Evolutionary conservation across 2,888 invertebrate genomes (phyloP), one percentile per base, ranked within the genome.

Genomic region (Apamea sordens): DNA sequence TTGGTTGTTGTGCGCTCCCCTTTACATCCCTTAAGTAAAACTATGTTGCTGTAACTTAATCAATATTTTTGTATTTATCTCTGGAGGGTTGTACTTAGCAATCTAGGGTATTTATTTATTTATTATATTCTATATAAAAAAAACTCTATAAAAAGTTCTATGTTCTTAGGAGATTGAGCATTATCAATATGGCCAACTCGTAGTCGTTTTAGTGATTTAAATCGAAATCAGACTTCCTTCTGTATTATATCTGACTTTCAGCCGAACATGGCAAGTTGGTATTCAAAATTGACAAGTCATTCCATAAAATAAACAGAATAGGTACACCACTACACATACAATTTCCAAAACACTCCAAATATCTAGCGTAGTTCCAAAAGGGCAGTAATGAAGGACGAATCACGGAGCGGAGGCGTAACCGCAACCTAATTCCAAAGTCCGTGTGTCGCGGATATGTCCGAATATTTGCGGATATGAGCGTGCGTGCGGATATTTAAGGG

Each of bases 401-500:
- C 88, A 89, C 79, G 76, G 68, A 71, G 76, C 79, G 79, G 68
- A 82, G 78, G 79, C 61, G 80, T 79, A 74, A 88, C 91, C 89
- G 83, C 90, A 88, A 82, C 86, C 82, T 86, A 86, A 90, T 91
- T 84, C 87, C 85, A 74, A 72, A 90, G 90, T 86, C 88, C 82
- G 86, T 90, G 86, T 89, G 90, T 86, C 87, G 85, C 83, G 83
- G 87, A 88, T 89, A 86, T 81, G 83, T 86, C 84, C 86, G 86
- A 86, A 86, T 89, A 90, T 88, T 87, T 89, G 89, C 86, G 87
- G 87, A 85, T 89, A 89, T 88, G 85, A 85, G 74, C 84, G 88
- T 72, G 83, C 83, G 80, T 76, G 82, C 87, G 90, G 87, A 88
- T 90, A 90, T 87, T 88, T 86, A 87, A 89, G 85, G 84, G 76